Conservation (phyloP, 1,140 invertebrate genomes). For the Nephotettix cincticeps region DNA sequence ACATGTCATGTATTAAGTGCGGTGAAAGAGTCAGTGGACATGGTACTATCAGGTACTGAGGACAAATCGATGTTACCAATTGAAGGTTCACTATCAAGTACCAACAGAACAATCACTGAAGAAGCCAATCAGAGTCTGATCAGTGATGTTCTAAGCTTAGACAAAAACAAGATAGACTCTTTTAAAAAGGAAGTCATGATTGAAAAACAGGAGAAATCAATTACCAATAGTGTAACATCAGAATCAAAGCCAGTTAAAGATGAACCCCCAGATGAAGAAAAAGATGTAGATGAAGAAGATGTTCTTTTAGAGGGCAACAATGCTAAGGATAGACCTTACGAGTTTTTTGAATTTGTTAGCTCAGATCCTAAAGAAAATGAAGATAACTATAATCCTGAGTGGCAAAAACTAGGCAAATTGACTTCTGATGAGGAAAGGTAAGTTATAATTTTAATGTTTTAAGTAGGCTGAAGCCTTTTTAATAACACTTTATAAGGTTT, state of each 20-base stretch:
- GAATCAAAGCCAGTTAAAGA: not conserved
- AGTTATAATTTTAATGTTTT: too few relatives aligned
- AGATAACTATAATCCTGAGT: constrained; percentile 13
- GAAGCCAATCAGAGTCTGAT: not conserved
- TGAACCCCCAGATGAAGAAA: not conserved
- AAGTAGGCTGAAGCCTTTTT: too few relatives aligned
- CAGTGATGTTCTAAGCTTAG: not conserved
- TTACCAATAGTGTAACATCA: not conserved
- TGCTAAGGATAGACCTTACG: not conserved
- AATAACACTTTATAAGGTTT: too few relatives aligned
- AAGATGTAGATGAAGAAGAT: not conserved
- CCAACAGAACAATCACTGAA: not conserved
- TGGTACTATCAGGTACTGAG: not conserved
- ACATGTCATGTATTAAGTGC: not conserved
- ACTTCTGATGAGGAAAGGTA: constrained; percentile 8
- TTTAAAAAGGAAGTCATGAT: not conserved
- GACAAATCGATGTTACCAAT: not conserved
- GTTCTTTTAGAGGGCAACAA: not conserved
- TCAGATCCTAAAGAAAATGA: constrained; percentile 7
- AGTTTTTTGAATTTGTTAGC: constrained; percentile 14
- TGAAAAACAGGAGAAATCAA: not conserved
- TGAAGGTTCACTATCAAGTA: too few relatives aligned
- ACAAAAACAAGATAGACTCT: not conserved
- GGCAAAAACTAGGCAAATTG: constrained; percentile 4
- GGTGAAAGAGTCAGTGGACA: not conserved